Evolutionary conservation across 2,888 invertebrate species (phyloP), one percentile per base, ranked within the genome.

Genomic region (Emesis russula): DNA sequence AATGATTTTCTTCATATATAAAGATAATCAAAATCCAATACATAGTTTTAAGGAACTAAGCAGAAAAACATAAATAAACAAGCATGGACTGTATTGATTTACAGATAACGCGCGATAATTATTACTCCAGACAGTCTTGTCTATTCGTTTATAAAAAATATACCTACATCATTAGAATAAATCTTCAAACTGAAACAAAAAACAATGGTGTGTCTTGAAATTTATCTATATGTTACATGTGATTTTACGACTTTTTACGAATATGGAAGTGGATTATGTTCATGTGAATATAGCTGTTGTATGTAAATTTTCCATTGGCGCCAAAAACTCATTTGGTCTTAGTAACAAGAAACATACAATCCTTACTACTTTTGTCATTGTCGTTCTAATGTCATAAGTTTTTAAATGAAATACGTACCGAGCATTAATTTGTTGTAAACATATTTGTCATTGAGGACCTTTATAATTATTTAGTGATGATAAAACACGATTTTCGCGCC

Each of bases 261-360:
- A 53, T 15, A 53, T 53, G 48, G 48, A 53, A n/a, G 48, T 53
- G 48, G 48, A 53, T n/a, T 53, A 53, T 53, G 48, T 53, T 53
- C 15, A 53, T 15, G n/a, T n/a, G n/a, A 53, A 53, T 53, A 53
- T 15, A n/a, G n/a, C 53, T n/a, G n/a, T 31, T 68, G 68, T 68
- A 13, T 68, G 31, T 68, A 68, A 33, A 68, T 68, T 68, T 68
- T 15, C 31, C 68, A 33, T 31, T 33, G 68, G 68, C 68, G 68
- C 68, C 68, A 68, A 68, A 68, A 31, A 33, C 15, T 33, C 6
- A 33, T 44, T 44, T 44, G 15, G 44, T 44, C 13, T 13, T 44
- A 13, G 13, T 13, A 44, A 44, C 13, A 44, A 44, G 15, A 44
- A 44, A 25, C 25, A 25, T 1, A 25, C 25, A 25, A 25, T 25